phyloP scores from a whole-genome alignment of 2,113 vertebrate species.

The Stegastes partitus region DNA sequence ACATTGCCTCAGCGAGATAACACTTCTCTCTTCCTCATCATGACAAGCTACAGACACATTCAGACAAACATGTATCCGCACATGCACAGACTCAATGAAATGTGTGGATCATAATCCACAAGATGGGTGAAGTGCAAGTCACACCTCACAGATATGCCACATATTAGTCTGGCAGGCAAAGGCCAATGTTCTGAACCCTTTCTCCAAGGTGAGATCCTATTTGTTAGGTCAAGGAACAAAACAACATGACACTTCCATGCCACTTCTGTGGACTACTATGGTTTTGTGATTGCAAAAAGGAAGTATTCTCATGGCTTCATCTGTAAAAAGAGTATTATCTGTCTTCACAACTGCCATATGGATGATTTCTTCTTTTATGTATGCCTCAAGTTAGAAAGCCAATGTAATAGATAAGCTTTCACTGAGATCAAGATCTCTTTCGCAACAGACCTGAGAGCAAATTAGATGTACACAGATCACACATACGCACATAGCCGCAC shows the following conservation, averaged over 20 bases:
- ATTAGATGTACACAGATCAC: background rate
- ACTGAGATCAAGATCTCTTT: background rate
- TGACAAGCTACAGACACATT: conserved; percentile 32
- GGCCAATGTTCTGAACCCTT: conserved; percentile 18
- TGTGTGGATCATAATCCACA: conserved; percentile 38
- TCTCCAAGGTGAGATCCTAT: conserved; percentile 6
- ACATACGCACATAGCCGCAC: background rate
- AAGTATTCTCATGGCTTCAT: background rate
- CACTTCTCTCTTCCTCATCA: conserved; percentile 50
- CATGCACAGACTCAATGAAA: conserved; percentile 25
- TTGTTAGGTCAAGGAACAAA: conserved; percentile 20
- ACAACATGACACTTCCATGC: conserved; percentile 29
- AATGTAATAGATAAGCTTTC: background rate
- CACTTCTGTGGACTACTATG: background rate
- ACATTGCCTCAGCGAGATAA: conserved; percentile 73
- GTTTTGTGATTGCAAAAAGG: conserved; percentile 4
- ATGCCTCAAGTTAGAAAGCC: background rate
- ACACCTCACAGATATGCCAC: conserved; percentile 35
- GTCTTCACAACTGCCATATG: background rate
- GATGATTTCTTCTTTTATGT: background rate
- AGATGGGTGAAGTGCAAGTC: conserved; percentile 31
- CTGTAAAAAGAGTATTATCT: background rate
- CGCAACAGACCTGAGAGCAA: background rate
- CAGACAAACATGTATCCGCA: conserved; percentile 7
- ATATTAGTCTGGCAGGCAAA: conserved; percentile 39